Evolutionary conservation across 2,888 invertebrate species (phyloP).

Genomic region (Rhodophaea formosa): DNA sequence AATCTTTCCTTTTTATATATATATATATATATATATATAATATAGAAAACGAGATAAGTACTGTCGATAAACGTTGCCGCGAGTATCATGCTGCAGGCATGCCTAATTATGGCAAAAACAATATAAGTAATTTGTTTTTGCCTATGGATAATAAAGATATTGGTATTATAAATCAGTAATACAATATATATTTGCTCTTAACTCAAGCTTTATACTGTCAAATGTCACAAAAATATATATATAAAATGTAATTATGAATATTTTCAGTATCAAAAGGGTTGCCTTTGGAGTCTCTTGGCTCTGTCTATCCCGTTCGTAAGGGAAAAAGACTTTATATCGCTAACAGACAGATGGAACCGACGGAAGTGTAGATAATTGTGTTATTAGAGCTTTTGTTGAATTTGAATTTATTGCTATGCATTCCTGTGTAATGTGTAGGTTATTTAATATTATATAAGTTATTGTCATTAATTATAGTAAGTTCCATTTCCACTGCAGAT

Average conservation of each 20-base stretch:
- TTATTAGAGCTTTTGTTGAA: slow-evolving; percentile 8
- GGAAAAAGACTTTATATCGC: neutral
- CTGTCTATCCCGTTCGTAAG: no score
- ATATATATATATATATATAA: no score
- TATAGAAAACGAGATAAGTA: no score
- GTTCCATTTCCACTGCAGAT: no score
- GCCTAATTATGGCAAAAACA: no score
- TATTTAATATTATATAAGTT: slow-evolving; percentile 12
- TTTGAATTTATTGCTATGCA: slow-evolving; percentile 7
- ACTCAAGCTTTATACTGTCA: neutral
- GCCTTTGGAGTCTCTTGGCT: no score
- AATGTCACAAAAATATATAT: neutral
- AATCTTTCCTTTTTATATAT: no score
- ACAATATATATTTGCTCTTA: neutral
- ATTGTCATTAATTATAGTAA: neutral
- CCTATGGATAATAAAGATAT: neutral
- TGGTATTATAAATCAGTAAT: neutral
- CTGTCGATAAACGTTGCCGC: no score
- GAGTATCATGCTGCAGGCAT: no score
- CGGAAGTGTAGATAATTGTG: slow-evolving; percentile 75
- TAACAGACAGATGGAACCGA: neutral
- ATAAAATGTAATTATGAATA: neutral
- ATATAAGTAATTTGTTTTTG: no score
- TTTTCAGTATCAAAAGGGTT: neutral
- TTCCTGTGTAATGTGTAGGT: slow-evolving; percentile 11